Conservation (phyloP, 2,888 invertebrate species). For the Branchellion lobata region DNA sequence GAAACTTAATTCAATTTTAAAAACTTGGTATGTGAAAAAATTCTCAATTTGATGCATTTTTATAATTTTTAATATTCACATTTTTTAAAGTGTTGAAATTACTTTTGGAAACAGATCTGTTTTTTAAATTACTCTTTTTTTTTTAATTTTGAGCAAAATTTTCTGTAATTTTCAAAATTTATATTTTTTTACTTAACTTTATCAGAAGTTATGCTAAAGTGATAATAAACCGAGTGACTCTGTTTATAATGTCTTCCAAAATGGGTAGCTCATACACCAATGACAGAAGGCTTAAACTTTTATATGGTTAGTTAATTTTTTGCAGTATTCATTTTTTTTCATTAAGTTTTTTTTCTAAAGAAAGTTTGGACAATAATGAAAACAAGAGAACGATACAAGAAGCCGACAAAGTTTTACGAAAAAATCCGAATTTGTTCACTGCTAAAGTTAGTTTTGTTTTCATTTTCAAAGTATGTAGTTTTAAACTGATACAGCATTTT, state of each 20-base stretch:
- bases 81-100: too few relatives aligned
- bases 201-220: too few relatives aligned
- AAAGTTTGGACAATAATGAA: constrained; percentile 16
- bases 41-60: too few relatives aligned
- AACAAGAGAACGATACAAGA: neutral
- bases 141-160: too few relatives aligned
- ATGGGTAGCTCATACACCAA: neutral
- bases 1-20: too few relatives aligned
- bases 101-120: too few relatives aligned
- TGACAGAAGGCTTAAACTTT: neutral
- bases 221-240: too few relatives aligned
- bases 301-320: neutral
- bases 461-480: neutral
- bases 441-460: neutral
- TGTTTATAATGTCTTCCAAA: neutral
- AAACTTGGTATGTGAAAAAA: too few relatives aligned
- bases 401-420: constrained; percentile 1
- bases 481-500: neutral
- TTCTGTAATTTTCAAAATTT: too few relatives aligned
- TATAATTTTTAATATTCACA: too few relatives aligned
- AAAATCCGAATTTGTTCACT: neutral
- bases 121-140: too few relatives aligned
- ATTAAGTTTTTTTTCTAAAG: neutral
- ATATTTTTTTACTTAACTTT: too few relatives aligned
- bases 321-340: neutral